These are phyloP conservation scores for Rhabdomys dilectus DNA, from an alignment of 2,113 vertebrate genomes.

Conservation along the genomic window DNA sequence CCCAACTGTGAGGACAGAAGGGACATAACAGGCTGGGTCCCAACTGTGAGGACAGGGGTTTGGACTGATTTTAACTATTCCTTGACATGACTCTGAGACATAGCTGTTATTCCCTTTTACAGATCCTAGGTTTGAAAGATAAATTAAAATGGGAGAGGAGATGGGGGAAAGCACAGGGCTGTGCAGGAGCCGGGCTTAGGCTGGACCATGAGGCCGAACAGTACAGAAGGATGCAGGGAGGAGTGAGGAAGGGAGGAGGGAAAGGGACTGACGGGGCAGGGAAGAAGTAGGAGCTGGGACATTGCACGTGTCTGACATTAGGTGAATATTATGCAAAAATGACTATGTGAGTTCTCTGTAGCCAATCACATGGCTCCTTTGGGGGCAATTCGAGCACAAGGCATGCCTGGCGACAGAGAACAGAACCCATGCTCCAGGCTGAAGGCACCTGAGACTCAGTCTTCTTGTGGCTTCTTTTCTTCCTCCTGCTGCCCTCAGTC, in stretches of 20 bases:
- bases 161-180: neutral
- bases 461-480: neutral
- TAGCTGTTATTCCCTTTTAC: constrained; percentile 9
- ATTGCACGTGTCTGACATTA: constrained; percentile 62
- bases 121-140: neutral
- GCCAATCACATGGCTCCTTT: constrained; percentile 51
- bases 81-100: neutral
- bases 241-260: neutral
- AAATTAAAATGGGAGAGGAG: neutral
- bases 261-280: neutral
- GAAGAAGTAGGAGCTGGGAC: neutral
- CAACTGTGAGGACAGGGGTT: neutral
- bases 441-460: neutral
- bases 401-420: constrained; percentile 40
- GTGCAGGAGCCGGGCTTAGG: neutral
- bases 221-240: neutral
- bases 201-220: neutral
- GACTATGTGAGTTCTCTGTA: constrained; percentile 14
- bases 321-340: constrained; percentile 71
- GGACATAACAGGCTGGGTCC: accelerated
- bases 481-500: neutral
- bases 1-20: neutral
- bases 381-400: constrained; percentile 31
- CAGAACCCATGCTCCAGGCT: neutral
- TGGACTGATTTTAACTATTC: neutral